Evolutionary conservation across 2,797 vertebrate genomes (phyloP).

Genomic region (Acanthurus lineatus): DNA sequence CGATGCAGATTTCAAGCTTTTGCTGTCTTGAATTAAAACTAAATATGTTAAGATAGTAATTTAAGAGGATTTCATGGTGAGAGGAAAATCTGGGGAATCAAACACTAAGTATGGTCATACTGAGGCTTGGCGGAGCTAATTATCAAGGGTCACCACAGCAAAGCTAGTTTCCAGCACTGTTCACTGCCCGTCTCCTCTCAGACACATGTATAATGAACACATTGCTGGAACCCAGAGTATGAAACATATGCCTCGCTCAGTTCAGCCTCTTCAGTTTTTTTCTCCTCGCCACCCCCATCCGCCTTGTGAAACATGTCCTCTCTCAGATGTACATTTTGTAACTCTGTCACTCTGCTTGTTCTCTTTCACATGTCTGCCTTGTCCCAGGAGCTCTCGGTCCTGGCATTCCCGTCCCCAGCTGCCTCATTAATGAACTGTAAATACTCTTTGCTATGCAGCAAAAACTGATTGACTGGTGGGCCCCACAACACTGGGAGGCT

Average conservation of each 20-base stretch:
- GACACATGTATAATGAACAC: constrained; percentile 48
- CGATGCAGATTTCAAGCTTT: constrained; percentile 8
- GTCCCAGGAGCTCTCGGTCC: constrained; percentile 58
- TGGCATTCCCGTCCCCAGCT: constrained; percentile 60
- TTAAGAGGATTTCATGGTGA: constrained; percentile 15
- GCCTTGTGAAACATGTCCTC: constrained; percentile 36
- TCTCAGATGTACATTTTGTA: constrained; percentile 74
- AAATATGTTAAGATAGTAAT: constrained; percentile 5
- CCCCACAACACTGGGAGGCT: constrained; percentile 31
- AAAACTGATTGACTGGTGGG: constrained; percentile 70
- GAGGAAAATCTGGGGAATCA: constrained; percentile 15
- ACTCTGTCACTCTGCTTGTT: constrained; percentile 48
- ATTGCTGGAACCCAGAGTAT: constrained; percentile 24
- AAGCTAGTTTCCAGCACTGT: constrained; percentile 17
- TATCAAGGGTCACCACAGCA: constrained; percentile 43
- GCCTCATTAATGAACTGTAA: constrained; percentile 81
- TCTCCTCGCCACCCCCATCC: constrained; percentile 19
- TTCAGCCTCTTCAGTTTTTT: constrained; percentile 28
- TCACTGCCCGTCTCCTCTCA: constrained; percentile 31
- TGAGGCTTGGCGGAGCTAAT: constrained; percentile 29
- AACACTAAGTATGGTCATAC: constrained; percentile 5
- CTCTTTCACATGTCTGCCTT: constrained; percentile 63
- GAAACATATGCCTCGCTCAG: constrained; percentile 27
- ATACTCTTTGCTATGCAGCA: constrained; percentile 65
- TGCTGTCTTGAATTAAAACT: constrained; percentile 11